Conservation (phyloP, 2,888 invertebrate species). For the Agrilus biguttatus region DNA sequence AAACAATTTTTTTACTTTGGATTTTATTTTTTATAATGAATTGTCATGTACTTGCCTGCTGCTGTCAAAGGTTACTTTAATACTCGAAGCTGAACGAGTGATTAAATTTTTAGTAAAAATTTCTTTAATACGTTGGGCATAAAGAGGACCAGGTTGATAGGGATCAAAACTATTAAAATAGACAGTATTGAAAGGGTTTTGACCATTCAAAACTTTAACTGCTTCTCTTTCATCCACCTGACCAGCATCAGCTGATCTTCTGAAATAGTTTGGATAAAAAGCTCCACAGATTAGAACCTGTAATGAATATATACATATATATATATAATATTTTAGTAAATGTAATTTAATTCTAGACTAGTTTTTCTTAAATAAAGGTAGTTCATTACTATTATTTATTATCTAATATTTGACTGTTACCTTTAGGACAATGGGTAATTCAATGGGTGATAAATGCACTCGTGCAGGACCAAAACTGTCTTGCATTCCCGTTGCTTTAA, state of each 20-base stretch:
- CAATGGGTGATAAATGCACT: slow-evolving; percentile 30
- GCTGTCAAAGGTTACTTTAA: slow-evolving; percentile 36
- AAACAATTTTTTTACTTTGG: too few relatives aligned
- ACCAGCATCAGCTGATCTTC: slow-evolving; percentile 37
- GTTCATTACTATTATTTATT: not conserved
- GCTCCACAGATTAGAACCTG: slow-evolving; percentile 72
- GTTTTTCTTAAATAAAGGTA: too few relatives aligned
- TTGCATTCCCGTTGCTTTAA: slow-evolving; percentile 45
- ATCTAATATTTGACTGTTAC: slow-evolving; percentile 20
- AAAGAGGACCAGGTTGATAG: slow-evolving; percentile 55
- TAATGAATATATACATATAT: slow-evolving; percentile 3
- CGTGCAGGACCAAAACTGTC: slow-evolving; percentile 33
- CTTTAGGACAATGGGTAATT: slow-evolving; percentile 51
- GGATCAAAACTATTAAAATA: slow-evolving; percentile 45
- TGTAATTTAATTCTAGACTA: too few relatives aligned
- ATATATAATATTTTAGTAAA: too few relatives aligned
- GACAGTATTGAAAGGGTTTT: slow-evolving; percentile 66
- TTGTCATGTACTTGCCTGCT: slow-evolving; percentile 30
- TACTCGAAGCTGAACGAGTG: slow-evolving; percentile 30
- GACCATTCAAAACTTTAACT: slow-evolving; percentile 49
- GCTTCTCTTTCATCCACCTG: slow-evolving; percentile 50
- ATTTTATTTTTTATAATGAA: not conserved
- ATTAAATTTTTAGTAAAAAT: slow-evolving; percentile 29
- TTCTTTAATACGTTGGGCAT: slow-evolving; percentile 48
- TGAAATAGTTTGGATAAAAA: slow-evolving; percentile 87